phyloP scores from a whole-genome alignment of 1,140 invertebrate species.

The Reticulitermes speratus region DNA sequence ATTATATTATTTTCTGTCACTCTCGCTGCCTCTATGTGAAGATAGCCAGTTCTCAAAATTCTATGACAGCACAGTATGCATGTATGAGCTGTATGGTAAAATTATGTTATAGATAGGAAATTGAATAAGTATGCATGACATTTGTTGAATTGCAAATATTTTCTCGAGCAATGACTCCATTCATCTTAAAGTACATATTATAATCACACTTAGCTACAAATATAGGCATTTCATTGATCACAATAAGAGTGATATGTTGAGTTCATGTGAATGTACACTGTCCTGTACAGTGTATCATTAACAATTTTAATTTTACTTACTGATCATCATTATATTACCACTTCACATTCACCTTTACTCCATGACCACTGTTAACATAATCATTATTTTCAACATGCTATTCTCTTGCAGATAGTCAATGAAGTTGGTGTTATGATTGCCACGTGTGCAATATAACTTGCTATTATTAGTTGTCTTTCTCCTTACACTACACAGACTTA shows the following conservation, averaged over 20 bases:
- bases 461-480: not conserved
- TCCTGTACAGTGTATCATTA: not conserved
- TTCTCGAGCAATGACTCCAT: not conserved
- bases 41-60: too few relatives aligned
- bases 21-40: too few relatives aligned
- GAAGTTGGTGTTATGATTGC: conserved; percentile 15
- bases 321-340: not conserved
- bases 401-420: not conserved
- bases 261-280: not conserved
- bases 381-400: not conserved
- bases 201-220: not conserved
- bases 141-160: not conserved
- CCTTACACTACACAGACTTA: not conserved
- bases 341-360: not conserved
- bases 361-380: not conserved
- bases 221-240: conserved; percentile 19
- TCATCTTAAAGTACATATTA: not conserved
- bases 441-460: not conserved
- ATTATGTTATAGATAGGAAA: too few relatives aligned
- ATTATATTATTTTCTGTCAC: too few relatives aligned
- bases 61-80: too few relatives aligned
- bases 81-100: too few relatives aligned
- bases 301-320: not conserved
- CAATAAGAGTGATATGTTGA: conserved; percentile 1
- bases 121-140: not conserved